Evolutionary conservation across 2,797 vertebrate genomes (phyloP), one percentile per base, ranked within the genome.

Genomic region (Anguilla pacifica): DNA sequence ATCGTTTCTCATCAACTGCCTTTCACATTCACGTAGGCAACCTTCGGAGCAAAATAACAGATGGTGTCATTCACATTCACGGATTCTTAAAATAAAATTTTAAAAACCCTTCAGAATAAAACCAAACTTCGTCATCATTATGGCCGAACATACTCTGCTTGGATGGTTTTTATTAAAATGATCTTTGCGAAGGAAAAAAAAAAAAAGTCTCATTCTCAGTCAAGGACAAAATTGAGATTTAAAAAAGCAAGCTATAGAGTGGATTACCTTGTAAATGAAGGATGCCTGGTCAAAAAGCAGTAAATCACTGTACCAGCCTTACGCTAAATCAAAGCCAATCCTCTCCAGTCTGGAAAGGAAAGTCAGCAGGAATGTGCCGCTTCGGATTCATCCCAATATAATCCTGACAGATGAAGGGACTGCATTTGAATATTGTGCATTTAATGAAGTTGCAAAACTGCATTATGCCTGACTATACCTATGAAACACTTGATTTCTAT

Each of bases 1-100:
- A 91, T 91, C 88, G 89, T 90, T 88, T 88, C 90, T 61, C 88
- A 55, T 84, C 90, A 92, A 90, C 90, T 90, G 86, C 82, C 89
- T 89, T 82, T 89, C 83, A 51, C 72, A 25, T 35, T 49, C 83
- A 77, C 64, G 59, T 9, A 83, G 84, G 84, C 55, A 59, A 31
- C 28, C 64, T 46, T 64, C 19, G 55, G 17, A 57, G 43, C 55
- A n/a, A 87, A 84, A 59, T 39, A 51, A 85, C 35, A 46, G 35
- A 51, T 85, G 43, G 15, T 49, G 59, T 59, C 25, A 53, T 28
- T 83, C 79, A 22, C 35, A 70, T 70, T 72, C 57, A 85, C 15
- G 51, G 25, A 70, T 57, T 17, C 49, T 74, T 39, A 84, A 87
- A 87, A 74, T 4, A 64, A 15, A 67, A 84, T 59, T 53, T 39